Percentiles rank a stretch among this genome's conserved stretches.
Evolutionary conservation across 2,888 invertebrate genomes (phyloP).

Genomic region (Hydrotaea cyrtoneurina): DNA sequence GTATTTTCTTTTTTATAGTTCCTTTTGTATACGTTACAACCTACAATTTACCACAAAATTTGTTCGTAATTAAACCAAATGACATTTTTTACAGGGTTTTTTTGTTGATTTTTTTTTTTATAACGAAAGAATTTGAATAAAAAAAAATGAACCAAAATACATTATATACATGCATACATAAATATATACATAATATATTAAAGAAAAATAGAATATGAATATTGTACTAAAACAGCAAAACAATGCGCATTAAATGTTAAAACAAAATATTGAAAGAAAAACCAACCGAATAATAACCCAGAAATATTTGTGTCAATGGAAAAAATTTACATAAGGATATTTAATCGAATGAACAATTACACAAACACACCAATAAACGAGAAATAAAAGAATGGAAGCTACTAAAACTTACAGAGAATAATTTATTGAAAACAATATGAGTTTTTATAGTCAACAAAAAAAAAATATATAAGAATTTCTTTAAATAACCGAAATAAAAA

Average conservation of each 20-base stretch:
- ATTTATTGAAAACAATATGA: not conserved
- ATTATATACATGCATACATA: slow-evolving; percentile 12
- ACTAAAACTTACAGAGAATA: not conserved
- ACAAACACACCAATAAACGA: not conserved
- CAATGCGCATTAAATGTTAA: slow-evolving; percentile 33
- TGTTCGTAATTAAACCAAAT: not conserved
- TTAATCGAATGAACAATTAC: not conserved
- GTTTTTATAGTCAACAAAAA: not conserved
- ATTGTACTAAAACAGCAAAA: slow-evolving; percentile 27
- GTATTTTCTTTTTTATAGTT: no score
- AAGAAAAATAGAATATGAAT: slow-evolving; percentile 16
- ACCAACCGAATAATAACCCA: not conserved
- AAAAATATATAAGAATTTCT: not conserved
- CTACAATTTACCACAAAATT: not conserved
- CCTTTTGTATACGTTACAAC: no score
- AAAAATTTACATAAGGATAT: not conserved
- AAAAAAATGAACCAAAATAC: slow-evolving; percentile 29
- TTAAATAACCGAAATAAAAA: not conserved
- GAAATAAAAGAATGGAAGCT: slow-evolving; percentile 1
- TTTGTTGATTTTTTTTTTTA: slow-evolving; percentile 62
- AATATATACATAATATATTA: not conserved
- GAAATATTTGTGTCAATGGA: slow-evolving; percentile 27
- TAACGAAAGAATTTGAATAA: not conserved
- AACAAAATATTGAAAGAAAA: slow-evolving; percentile 22
- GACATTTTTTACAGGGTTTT: slow-evolving; percentile 59